Evolutionary conservation across 2,888 invertebrate genomes (phyloP).

Genomic region (Philhelius pedissequus): DNA sequence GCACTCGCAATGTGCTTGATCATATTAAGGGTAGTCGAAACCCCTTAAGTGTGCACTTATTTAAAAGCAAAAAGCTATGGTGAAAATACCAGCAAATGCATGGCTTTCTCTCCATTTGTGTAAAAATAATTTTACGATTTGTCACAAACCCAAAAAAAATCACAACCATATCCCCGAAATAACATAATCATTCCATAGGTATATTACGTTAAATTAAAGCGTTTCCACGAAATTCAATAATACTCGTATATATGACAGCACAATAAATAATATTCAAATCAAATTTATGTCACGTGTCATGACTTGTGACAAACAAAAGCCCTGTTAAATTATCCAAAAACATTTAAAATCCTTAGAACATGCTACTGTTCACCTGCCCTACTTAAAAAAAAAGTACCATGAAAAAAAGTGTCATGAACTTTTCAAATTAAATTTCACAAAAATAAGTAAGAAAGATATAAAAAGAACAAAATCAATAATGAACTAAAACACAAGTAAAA

Average conservation of each 20-base stretch:
- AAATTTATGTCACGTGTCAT: slow-evolving; percentile 65
- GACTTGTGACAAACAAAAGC: slow-evolving; percentile 40
- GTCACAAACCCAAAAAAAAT: too few relatives aligned
- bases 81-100: too few relatives aligned
- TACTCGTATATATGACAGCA: background rate
- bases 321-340: background rate
- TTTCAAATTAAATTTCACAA: slow-evolving; percentile 57
- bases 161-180: slow-evolving; percentile 9
- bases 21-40: too few relatives aligned
- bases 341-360: background rate
- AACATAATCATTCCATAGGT: slow-evolving; percentile 4
- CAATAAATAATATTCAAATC: slow-evolving; percentile 49
- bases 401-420: slow-evolving; percentile 55
- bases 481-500: slow-evolving; percentile 4
- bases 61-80: too few relatives aligned
- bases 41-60: too few relatives aligned
- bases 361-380: background rate
- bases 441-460: background rate
- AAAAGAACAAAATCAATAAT: background rate
- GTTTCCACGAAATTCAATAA: background rate
- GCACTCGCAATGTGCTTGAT: too few relatives aligned
- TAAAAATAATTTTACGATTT: too few relatives aligned
- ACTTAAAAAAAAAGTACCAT: background rate
- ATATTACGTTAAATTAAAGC: background rate
- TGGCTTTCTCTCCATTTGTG: too few relatives aligned